Evolutionary conservation across 23 tunicate species (phyloP).

Genomic region (Halocynthia aurantium): DNA sequence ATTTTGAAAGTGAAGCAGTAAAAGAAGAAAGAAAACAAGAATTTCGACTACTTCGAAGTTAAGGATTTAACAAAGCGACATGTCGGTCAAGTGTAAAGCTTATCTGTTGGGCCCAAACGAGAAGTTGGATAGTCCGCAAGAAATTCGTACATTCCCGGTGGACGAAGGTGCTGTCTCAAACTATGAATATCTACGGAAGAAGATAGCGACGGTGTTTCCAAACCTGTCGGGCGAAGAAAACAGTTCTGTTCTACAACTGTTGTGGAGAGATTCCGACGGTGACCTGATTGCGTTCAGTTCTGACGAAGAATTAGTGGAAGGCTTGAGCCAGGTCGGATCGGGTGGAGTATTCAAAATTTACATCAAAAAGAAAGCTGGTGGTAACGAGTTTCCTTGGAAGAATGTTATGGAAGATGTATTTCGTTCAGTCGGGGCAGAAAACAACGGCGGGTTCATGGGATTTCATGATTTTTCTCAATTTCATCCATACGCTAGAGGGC

Average conservation of each 20-base stretch:
- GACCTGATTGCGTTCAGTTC: constrained; percentile 27
- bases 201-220: constrained; percentile 16
- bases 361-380: not conserved
- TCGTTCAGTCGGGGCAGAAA: too few species aligned
- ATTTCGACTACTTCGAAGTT: too few species aligned
- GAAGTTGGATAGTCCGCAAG: not conserved
- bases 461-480: too few species aligned
- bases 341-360: constrained; percentile 16
- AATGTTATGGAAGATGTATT: too few species aligned
- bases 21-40: too few species aligned
- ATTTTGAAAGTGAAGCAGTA: too few species aligned
- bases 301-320: constrained; percentile 18
- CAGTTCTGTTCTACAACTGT: not conserved
- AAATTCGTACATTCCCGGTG: constrained; percentile 15
- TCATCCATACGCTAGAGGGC: too few species aligned
- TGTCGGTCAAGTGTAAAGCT: constrained; percentile 24
- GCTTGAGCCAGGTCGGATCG: constrained; percentile 2
- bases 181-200: constrained; percentile 14
- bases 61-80: not conserved
- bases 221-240: constrained; percentile 9
- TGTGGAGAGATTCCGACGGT: constrained; percentile 21
- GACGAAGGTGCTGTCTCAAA: constrained; percentile 26
- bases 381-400: constrained; percentile 19
- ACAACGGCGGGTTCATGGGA: too few species aligned
- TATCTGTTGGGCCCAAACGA: not conserved